Conservation (phyloP, 2,113 vertebrate species). For the Pantherophis guttatus region DNA sequence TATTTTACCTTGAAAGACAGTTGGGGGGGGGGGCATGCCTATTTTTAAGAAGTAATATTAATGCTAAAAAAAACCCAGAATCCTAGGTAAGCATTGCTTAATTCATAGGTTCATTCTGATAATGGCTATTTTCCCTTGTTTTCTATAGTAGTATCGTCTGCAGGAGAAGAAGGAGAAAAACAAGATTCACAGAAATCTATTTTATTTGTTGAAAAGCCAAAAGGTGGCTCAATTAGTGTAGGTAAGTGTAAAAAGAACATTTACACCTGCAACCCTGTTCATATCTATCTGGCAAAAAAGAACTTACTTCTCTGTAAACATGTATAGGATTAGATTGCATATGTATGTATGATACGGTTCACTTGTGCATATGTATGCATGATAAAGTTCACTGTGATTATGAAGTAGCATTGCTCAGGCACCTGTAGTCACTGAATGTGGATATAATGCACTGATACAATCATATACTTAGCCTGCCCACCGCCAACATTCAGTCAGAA, state of each 20-base stretch:
- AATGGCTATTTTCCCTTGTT: slow-evolving; percentile 48
- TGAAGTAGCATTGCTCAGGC: not conserved
- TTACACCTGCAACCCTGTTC: not conserved
- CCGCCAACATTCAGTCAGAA: not conserved
- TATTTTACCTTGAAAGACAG: not conserved
- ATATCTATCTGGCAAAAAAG: not conserved
- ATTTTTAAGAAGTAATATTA: slow-evolving; percentile 43
- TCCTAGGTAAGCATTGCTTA: slow-evolving; percentile 63
- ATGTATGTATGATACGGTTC: not conserved
- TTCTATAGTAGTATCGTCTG: slow-evolving; percentile 82
- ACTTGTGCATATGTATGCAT: not conserved
- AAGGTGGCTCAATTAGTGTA: slow-evolving; percentile 79
- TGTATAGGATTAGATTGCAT: not conserved
- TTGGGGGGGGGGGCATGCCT: not conserved
- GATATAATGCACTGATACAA: not conserved
- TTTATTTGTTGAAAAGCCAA: slow-evolving; percentile 87
- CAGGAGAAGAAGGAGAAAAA: slow-evolving; percentile 84
- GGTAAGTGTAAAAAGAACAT: slow-evolving; percentile 75
- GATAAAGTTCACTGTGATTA: not conserved
- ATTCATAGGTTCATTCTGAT: not conserved
- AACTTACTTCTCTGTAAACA: not conserved
- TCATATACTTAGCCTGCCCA: not conserved
- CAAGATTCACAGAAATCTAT: slow-evolving; percentile 79
- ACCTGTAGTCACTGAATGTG: not conserved
- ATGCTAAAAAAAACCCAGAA: slow-evolving; percentile 4